Evolutionary conservation across 2,797 vertebrate species (phyloP).

Genomic region (Anolis apletophallus): DNA sequence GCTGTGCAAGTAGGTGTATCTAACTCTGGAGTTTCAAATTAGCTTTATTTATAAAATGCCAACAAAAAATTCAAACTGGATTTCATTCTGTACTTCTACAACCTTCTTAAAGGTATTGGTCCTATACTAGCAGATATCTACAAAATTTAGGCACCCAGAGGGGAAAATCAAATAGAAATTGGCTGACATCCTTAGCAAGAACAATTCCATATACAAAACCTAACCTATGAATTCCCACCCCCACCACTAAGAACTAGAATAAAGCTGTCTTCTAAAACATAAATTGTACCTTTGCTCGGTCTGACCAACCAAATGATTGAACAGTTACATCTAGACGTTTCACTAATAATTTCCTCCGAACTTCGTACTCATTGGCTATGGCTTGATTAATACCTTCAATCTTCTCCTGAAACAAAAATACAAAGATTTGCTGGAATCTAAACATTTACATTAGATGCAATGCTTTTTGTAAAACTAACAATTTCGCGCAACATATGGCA

Average conservation of each 20-base stretch:
- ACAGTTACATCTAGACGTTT: slow-evolving; percentile 97
- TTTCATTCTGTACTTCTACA: not conserved
- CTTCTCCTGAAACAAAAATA: slow-evolving; percentile 87
- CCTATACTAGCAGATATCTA: not conserved
- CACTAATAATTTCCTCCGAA: slow-evolving; percentile 94
- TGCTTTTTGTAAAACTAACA: not conserved
- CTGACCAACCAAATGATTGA: slow-evolving; percentile 98
- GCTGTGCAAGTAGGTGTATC: not conserved
- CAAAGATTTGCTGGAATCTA: slow-evolving; percentile 30
- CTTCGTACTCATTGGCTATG: slow-evolving; percentile 94
- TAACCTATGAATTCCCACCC: not conserved
- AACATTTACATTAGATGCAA: not conserved
- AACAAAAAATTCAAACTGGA: not conserved
- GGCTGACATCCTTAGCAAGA: not conserved
- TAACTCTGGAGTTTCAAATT: not conserved
- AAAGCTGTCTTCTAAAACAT: slow-evolving; percentile 40
- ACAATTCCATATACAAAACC: not conserved
- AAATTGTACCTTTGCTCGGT: slow-evolving; percentile 90
- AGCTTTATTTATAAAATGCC: not conserved
- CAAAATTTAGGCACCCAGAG: not conserved
- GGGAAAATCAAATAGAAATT: not conserved
- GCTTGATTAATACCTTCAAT: slow-evolving; percentile 97
- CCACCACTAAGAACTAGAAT: not conserved
- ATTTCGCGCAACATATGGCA: not conserved
- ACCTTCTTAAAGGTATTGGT: slow-evolving; percentile 3